Conservation (phyloP, 2,797 vertebrate genomes). For the Cyprinella venusta region DNA sequence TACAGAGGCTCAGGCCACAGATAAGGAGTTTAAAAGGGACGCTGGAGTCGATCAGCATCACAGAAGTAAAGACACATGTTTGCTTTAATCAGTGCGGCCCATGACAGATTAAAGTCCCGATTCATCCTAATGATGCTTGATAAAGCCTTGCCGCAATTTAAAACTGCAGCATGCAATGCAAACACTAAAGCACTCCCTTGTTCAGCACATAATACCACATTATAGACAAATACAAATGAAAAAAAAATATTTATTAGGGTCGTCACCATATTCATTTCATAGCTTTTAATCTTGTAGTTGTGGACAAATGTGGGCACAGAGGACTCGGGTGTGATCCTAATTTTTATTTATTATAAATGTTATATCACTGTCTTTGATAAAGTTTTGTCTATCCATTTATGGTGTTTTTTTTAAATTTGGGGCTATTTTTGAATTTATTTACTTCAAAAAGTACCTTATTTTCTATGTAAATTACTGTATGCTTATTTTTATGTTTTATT, state of each 20-base stretch:
- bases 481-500: too few relatives aligned
- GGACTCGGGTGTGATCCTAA: too few relatives aligned
- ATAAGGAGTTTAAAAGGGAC: background rate
- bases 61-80: constrained; percentile 58
- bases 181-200: background rate
- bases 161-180: background rate
- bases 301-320: too few relatives aligned
- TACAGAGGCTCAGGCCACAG: background rate
- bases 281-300: too few relatives aligned
- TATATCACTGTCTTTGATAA: too few relatives aligned
- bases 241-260: background rate
- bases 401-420: too few relatives aligned
- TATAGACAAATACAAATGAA: background rate
- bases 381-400: too few relatives aligned
- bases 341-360: too few relatives aligned
- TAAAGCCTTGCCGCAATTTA: constrained; percentile 57
- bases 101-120: constrained; percentile 60
- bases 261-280: background rate
- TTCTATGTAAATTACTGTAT: too few relatives aligned
- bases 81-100: constrained; percentile 67
- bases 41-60: background rate
- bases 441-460: too few relatives aligned
- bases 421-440: too few relatives aligned
- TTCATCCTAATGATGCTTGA: constrained; percentile 60
- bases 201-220: background rate